These are phyloP conservation scores for Amiota minor DNA, from an alignment of 2,888 invertebrate species.

Conservation along the genomic window DNA sequence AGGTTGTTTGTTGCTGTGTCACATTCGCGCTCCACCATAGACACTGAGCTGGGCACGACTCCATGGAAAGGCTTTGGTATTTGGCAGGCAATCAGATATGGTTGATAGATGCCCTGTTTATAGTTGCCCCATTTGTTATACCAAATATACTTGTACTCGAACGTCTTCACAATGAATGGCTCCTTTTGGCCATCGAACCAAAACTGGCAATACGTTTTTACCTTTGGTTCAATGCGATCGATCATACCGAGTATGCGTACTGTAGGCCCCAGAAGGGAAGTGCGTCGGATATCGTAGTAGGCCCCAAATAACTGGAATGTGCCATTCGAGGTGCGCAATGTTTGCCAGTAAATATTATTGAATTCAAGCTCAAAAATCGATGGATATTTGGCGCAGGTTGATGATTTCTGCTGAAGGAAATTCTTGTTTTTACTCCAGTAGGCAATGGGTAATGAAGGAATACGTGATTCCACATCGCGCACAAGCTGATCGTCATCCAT, in stretches of 20 bases:
- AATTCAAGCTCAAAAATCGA: constrained; percentile 92
- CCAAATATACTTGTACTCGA: constrained; percentile 96
- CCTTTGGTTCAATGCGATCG: constrained; percentile 88
- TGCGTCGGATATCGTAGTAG: constrained; percentile 86
- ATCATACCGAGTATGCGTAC: constrained; percentile 91
- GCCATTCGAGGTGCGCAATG: constrained; percentile 85
- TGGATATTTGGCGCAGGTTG: constrained; percentile 87
- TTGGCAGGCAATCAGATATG: constrained; percentile 91
- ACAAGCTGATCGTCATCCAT: constrained; percentile 82
- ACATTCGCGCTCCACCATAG: constrained; percentile 88
- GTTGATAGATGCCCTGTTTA: constrained; percentile 91
- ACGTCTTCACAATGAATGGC: constrained; percentile 85
- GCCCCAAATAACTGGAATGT: constrained; percentile 93
- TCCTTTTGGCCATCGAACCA: constrained; percentile 91
- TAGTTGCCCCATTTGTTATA: constrained; percentile 95
- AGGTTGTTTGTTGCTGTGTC: constrained; percentile 90
- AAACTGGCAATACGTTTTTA: constrained; percentile 88
- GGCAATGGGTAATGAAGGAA: constrained; percentile 88
- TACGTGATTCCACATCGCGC: constrained; percentile 83
- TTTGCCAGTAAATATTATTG: constrained; percentile 96
- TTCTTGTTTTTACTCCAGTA: constrained; percentile 90
- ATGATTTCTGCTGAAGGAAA: constrained; percentile 76
- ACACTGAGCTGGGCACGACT: constrained; percentile 86
- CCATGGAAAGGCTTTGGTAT: constrained; percentile 84
- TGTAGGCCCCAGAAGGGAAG: constrained; percentile 86